Evolutionary conservation across 1,140 invertebrate species (phyloP).

Genomic region (Cotesia chilonis): DNA sequence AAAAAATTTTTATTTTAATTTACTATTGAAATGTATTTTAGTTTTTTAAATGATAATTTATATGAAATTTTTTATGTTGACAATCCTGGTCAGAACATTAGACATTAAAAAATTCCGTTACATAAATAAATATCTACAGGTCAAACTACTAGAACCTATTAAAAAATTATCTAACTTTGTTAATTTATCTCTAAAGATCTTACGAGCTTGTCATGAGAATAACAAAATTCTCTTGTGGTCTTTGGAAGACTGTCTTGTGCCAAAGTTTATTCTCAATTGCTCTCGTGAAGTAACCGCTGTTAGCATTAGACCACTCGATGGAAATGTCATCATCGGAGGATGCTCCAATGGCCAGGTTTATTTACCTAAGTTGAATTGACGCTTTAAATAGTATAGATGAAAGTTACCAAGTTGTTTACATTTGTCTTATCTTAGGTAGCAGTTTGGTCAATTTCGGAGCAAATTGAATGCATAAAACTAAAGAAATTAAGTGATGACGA

Average conservation of each 20-base stretch:
- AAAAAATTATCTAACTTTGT: neutral
- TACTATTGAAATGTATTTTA: too few species aligned
- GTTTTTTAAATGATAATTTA: too few species aligned
- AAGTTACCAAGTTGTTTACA: too few species aligned
- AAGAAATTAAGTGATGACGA: slow-evolving; percentile 71
- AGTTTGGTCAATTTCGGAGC: slow-evolving; percentile 77
- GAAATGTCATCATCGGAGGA: slow-evolving; percentile 76
- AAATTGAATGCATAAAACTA: slow-evolving; percentile 71
- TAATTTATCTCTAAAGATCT: slow-evolving; percentile 56
- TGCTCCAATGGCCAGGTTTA: slow-evolving; percentile 72
- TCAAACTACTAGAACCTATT: too few species aligned
- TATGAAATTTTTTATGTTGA: too few species aligned
- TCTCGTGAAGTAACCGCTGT: slow-evolving; percentile 72
- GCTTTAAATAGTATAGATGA: neutral
- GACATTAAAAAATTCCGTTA: too few species aligned
- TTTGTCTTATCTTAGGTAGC: slow-evolving; percentile 64
- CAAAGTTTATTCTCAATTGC: slow-evolving; percentile 75
- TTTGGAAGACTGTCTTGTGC: slow-evolving; percentile 73
- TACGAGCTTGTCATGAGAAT: slow-evolving; percentile 65
- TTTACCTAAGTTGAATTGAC: neutral
- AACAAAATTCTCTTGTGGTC: slow-evolving; percentile 79
- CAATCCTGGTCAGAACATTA: too few species aligned
- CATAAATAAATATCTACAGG: too few species aligned
- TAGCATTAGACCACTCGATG: slow-evolving; percentile 74
- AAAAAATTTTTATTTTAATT: too few species aligned